Percentiles rank a stretch among this genome's conserved stretches.
These are phyloP conservation scores for Cantharis flavilabris DNA, from an alignment of 2,888 invertebrate species.

Conservation along the genomic window DNA sequence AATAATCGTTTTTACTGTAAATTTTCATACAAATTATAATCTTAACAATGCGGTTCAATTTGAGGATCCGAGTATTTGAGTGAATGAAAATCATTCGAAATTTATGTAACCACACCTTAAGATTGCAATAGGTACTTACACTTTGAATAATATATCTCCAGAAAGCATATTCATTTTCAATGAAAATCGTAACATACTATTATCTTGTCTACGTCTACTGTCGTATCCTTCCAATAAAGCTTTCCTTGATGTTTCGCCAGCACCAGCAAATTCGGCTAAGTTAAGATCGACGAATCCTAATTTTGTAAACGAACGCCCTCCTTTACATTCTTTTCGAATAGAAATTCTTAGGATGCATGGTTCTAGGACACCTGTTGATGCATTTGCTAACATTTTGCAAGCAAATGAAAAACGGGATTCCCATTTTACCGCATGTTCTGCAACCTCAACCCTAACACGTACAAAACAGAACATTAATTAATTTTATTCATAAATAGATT, in stretches of 20 bases:
- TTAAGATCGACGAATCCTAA: conserved; percentile 97
- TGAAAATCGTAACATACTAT: conserved; percentile 90
- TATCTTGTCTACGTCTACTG: conserved; percentile 89
- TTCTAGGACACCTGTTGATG: conserved; percentile 92
- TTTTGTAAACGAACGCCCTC: conserved; percentile 89
- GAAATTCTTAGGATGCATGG: conserved; percentile 92
- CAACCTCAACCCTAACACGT: conserved; percentile 83
- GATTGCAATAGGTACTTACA: conserved; percentile 66
- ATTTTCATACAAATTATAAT: background rate
- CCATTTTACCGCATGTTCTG: conserved; percentile 93
- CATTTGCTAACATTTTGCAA: conserved; percentile 97
- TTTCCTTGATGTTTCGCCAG: conserved; percentile 82
- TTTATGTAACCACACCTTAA: too few species aligned
- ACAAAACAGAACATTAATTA: conserved; percentile 31
- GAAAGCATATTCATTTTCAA: conserved; percentile 93
- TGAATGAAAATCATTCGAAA: too few species aligned
- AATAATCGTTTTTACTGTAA: conserved; percentile 17
- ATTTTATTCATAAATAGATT: too few species aligned
- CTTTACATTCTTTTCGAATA: conserved; percentile 87
- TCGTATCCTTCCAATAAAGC: conserved; percentile 96
- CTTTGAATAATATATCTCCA: conserved; percentile 97
- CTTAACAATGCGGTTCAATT: background rate
- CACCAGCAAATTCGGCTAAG: conserved; percentile 94
- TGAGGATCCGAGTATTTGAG: too few species aligned
- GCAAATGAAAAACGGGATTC: conserved; percentile 87